Conservation (phyloP, 2,113 vertebrate species). For the Xerus inauris region DNA sequence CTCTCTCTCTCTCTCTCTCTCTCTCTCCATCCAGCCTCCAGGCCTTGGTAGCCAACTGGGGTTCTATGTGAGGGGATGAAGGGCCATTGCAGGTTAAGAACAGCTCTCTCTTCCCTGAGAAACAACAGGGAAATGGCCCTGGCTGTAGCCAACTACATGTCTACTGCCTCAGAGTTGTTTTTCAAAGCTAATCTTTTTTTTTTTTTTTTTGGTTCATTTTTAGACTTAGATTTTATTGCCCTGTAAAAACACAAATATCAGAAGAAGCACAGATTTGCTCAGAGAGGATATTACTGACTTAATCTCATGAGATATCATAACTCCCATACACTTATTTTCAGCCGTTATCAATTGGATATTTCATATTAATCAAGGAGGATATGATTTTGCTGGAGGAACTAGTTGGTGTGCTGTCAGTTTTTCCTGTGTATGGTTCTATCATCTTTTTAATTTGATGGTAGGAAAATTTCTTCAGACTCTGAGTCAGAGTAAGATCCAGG, state of each 20-base stretch:
- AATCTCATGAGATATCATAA: constrained; percentile 50
- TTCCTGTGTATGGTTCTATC: not conserved
- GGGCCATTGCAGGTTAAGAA: not conserved
- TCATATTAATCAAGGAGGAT: constrained; percentile 64
- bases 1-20: not conserved
- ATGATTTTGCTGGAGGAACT: constrained; percentile 38
- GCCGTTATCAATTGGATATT: constrained; percentile 51
- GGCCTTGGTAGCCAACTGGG: too few species aligned
- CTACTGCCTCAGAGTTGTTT: not conserved
- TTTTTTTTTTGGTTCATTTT: constrained; percentile 44
- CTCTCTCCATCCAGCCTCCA: not conserved
- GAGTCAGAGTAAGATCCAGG: constrained; percentile 63
- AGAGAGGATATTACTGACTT: constrained; percentile 59
- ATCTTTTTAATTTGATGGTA: constrained; percentile 50
- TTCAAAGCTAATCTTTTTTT: constrained; percentile 38
- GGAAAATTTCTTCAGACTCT: constrained; percentile 62
- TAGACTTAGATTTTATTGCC: constrained; percentile 50
- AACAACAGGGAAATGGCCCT: not conserved
- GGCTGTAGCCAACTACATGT: not conserved
- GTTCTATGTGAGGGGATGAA: not conserved
- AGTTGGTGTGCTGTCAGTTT: not conserved
- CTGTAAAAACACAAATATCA: constrained; percentile 55
- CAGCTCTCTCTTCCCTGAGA: not conserved
- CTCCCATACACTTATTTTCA: constrained; percentile 56
- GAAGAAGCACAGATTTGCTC: constrained; percentile 24